These are phyloP conservation scores for Papilio gigon DNA, from an alignment of 2,888 invertebrate species.

Conservation along the genomic window DNA sequence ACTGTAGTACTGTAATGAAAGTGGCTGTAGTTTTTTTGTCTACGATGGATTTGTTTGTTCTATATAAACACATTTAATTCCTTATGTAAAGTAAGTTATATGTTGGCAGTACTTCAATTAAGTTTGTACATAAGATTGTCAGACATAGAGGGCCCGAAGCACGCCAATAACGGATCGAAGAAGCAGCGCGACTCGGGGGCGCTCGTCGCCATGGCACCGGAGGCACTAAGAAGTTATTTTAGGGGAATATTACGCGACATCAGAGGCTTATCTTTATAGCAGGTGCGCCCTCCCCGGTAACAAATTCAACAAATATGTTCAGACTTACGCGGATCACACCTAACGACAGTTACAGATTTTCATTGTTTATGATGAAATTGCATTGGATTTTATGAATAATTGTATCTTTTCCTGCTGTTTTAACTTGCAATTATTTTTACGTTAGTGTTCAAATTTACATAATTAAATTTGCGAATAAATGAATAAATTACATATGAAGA, in stretches of 20 bases:
- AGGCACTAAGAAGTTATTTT: constrained; percentile 82
- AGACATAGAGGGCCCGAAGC: constrained; percentile 52
- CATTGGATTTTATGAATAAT: not conserved
- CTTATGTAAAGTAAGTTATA: constrained; percentile 41
- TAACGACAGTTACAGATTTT: constrained; percentile 50
- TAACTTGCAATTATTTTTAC: too few species aligned
- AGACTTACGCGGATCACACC: constrained; percentile 76
- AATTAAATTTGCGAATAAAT: too few species aligned
- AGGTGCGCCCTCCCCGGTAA: constrained; percentile 75
- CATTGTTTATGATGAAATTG: constrained; percentile 45
- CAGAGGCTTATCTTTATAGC: constrained; percentile 82
- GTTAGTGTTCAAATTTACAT: too few species aligned
- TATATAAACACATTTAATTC: not conserved
- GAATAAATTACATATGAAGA: too few species aligned
- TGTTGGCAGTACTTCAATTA: constrained; percentile 16
- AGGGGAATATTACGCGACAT: constrained; percentile 80
- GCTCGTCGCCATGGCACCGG: constrained; percentile 75
- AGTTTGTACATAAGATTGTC: constrained; percentile 46
- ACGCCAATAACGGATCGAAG: constrained; percentile 52
- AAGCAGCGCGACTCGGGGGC: constrained; percentile 55
- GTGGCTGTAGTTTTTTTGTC: too few species aligned
- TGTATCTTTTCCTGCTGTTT: not conserved
- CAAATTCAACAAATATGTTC: constrained; percentile 80
- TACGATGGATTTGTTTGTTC: too few species aligned
- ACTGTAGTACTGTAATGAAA: too few species aligned